These are phyloP conservation scores for Tetragonula carbonaria DNA, from an alignment of 2,888 invertebrate species.

Conservation along the genomic window DNA sequence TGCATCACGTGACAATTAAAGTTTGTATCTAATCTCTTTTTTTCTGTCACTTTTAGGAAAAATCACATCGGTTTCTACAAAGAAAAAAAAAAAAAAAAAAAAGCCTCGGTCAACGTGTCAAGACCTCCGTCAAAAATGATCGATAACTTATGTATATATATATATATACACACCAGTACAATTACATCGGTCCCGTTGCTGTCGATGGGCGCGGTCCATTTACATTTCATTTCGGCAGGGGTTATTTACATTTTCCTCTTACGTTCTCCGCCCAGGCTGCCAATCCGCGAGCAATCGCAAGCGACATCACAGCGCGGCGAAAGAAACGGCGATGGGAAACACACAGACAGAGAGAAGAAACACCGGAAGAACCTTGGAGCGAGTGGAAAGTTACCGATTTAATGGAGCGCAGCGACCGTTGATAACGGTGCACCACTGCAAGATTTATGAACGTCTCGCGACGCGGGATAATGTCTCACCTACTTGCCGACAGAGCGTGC, in stretches of 20 bases:
- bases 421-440: slow-evolving; percentile 73
- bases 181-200: neutral
- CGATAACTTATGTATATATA: no score
- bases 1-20: no score
- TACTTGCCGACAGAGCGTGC: slow-evolving; percentile 13
- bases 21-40: no score
- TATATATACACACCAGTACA: neutral
- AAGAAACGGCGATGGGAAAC: neutral
- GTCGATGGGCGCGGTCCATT: slow-evolving; percentile 2
- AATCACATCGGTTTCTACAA: no score
- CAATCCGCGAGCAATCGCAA: slow-evolving; percentile 22
- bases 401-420: slow-evolving; percentile 77
- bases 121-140: no score
- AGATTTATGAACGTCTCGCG: slow-evolving; percentile 75
- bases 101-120: no score
- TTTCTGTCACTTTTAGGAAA: no score
- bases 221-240: slow-evolving; percentile 24
- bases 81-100: no score
- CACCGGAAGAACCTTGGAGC: neutral
- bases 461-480: slow-evolving; percentile 54
- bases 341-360: no score
- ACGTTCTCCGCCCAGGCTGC: neutral
- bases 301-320: neutral
- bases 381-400: slow-evolving; percentile 65
- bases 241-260: slow-evolving; percentile 32